phyloP scores from a whole-genome alignment of 2,888 invertebrate genomes.

The Chalcis sispes region DNA sequence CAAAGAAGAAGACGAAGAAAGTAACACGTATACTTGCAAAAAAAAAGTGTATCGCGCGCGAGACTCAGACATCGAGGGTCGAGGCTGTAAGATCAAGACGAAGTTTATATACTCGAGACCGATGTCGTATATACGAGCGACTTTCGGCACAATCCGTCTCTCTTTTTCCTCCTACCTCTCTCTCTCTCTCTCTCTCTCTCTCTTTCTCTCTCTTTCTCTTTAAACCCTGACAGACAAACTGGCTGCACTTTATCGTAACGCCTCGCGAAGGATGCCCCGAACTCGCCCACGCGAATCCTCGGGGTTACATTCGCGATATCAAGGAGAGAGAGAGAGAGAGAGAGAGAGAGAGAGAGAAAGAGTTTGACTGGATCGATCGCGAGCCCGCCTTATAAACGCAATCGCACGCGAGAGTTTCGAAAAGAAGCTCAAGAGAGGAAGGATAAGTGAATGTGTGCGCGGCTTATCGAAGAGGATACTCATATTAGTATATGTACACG shows the following conservation, averaged over 20 bases:
- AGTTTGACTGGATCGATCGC: slow-evolving; percentile 36
- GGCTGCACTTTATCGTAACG: slow-evolving; percentile 11
- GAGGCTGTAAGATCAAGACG: not conserved
- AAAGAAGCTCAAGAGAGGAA: not conserved
- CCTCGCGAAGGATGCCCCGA: not conserved
- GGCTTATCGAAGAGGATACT: not conserved
- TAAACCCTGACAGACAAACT: slow-evolving; percentile 12
- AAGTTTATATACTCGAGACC: slow-evolving; percentile 11
- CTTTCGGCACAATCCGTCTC: slow-evolving; percentile 1
- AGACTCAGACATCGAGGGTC: no score
- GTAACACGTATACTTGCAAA: not conserved
- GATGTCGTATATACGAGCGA: not conserved
- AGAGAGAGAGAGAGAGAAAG: slow-evolving; percentile 14
- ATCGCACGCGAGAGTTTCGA: not conserved
- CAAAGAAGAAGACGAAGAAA: no score
- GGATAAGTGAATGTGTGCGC: not conserved
- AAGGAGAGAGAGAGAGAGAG: slow-evolving; percentile 34
- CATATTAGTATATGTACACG: no score
- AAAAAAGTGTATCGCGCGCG: not conserved
- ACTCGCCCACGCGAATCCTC: slow-evolving; percentile 28
- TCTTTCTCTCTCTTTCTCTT: slow-evolving; percentile 23
- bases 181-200: no score
- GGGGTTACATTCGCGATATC: slow-evolving; percentile 31
- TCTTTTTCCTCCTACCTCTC: no score
- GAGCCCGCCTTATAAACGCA: slow-evolving; percentile 2